A percentile compares a stretch with the other conserved stretches of the same genome.
These are phyloP conservation scores for Uloborus plumipes DNA, from an alignment of 2,888 invertebrate species.

Conservation along the genomic window DNA sequence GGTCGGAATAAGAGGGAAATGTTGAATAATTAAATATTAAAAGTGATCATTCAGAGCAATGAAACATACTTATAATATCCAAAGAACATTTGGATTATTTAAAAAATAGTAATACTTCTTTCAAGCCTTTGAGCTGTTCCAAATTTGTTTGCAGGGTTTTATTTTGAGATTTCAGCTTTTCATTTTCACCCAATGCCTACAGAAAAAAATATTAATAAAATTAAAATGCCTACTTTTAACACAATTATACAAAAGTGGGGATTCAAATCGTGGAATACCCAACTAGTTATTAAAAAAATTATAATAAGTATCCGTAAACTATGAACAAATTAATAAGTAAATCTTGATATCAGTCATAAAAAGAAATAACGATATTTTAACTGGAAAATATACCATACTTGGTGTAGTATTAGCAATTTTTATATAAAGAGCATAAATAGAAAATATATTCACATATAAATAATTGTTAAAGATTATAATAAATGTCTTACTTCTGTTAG, in stretches of 20 bases:
- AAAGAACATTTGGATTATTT: background rate
- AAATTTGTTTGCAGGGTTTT: constrained; percentile 29
- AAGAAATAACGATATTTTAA: too few species aligned
- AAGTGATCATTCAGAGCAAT: background rate
- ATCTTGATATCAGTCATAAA: too few species aligned
- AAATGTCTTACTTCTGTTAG: constrained; percentile 74
- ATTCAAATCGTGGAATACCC: background rate
- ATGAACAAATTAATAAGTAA: too few species aligned
- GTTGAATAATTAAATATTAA: too few species aligned
- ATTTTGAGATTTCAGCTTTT: constrained; percentile 46
- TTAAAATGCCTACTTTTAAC: background rate
- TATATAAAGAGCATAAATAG: too few species aligned
- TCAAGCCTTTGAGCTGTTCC: constrained; percentile 48
- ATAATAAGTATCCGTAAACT: too few species aligned
- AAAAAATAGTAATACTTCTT: constrained; percentile 29
- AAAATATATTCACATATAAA: too few species aligned
- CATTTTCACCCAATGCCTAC: constrained; percentile 36
- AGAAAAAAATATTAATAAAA: background rate
- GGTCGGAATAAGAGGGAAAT: too few species aligned
- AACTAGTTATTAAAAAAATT: too few species aligned
- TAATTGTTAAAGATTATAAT: too few species aligned
- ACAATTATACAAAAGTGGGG: background rate
- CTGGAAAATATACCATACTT: too few species aligned
- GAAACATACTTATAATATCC: background rate
- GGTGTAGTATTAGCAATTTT: too few species aligned